These are phyloP conservation scores for Luidia sarsii DNA, from an alignment of 53 echinoderm and acorn worm species.

Conservation along the genomic window DNA sequence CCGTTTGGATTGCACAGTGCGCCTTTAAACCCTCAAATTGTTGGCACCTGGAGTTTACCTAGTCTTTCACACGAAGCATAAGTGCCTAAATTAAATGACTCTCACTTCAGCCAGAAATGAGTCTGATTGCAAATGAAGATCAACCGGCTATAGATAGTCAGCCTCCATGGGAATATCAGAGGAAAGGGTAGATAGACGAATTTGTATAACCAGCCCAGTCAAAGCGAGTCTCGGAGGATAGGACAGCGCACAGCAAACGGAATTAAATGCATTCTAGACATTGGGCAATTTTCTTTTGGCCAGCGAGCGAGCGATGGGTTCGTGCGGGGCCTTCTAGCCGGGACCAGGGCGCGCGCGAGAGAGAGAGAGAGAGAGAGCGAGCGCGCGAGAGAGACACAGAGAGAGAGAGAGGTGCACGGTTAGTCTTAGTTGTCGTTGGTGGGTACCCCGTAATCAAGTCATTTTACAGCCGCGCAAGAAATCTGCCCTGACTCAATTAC, in stretches of 20 bases:
- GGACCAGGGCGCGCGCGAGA: too few species aligned
- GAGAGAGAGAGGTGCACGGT: too few species aligned
- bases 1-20: too few species aligned
- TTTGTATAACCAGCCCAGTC: slow-evolving; percentile 32
- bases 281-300: not conserved
- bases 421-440: too few species aligned
- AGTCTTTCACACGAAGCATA: too few species aligned
- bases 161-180: slow-evolving; percentile 6
- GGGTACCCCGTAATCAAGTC: slow-evolving; percentile 56
- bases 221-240: slow-evolving; percentile 22
- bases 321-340: too few species aligned
- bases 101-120: slow-evolving; percentile 30
- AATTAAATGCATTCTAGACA: not conserved
- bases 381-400: too few species aligned
- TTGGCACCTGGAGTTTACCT: too few species aligned
- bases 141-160: slow-evolving; percentile 30
- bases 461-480: slow-evolving; percentile 16
- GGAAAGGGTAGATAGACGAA: not conserved
- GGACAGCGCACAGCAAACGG: not conserved
- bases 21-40: too few species aligned
- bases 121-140: slow-evolving; percentile 16
- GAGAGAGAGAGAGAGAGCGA: not conserved
- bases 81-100: slow-evolving; percentile 21
- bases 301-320: too few species aligned
- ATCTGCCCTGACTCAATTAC: slow-evolving; percentile 47